A percentile compares a stretch with the other conserved stretches of the same genome.
These are phyloP conservation scores for Falco columbarius DNA, from an alignment of 2,797 vertebrate genomes.

Conservation along the genomic window DNA sequence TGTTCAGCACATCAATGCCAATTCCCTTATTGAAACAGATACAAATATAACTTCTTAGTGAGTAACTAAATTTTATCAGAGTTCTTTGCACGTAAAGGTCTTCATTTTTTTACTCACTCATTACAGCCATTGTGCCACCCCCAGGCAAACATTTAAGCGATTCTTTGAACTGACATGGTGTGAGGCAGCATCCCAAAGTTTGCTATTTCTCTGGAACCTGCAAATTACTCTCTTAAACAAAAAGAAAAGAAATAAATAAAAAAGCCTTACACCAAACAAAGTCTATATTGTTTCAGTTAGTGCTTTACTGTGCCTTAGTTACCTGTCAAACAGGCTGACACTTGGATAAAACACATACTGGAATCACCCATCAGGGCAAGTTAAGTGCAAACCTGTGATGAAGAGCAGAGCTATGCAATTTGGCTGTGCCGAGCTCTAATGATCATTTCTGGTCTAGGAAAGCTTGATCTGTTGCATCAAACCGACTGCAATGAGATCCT, in stretches of 20 bases:
- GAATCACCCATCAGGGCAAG: not conserved
- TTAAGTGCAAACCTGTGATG: not conserved
- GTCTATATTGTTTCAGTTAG: not conserved
- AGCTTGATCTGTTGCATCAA: not conserved
- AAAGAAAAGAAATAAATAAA: not conserved
- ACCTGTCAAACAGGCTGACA: constrained; percentile 51
- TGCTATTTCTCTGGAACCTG: not conserved
- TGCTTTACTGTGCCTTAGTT: constrained; percentile 20
- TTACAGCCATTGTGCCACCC: not conserved
- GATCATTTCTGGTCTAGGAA: constrained; percentile 12
- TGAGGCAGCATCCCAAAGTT: not conserved
- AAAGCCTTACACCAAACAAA: not conserved
- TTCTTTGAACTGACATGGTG: not conserved
- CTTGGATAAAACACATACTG: constrained; percentile 24
- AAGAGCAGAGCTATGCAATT: not conserved
- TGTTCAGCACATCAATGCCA: not conserved
- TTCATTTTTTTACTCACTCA: not conserved
- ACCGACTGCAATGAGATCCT: not conserved
- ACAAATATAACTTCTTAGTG: not conserved
- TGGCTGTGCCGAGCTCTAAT: not conserved
- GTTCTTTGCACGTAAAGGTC: not conserved
- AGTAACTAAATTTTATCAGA: not conserved
- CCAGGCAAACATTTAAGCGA: not conserved
- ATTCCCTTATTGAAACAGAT: not conserved
- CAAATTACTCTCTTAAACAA: not conserved